These are phyloP conservation scores for Emydoidea blandingii DNA, from an alignment of 2,797 vertebrate species.

Conservation along the genomic window DNA sequence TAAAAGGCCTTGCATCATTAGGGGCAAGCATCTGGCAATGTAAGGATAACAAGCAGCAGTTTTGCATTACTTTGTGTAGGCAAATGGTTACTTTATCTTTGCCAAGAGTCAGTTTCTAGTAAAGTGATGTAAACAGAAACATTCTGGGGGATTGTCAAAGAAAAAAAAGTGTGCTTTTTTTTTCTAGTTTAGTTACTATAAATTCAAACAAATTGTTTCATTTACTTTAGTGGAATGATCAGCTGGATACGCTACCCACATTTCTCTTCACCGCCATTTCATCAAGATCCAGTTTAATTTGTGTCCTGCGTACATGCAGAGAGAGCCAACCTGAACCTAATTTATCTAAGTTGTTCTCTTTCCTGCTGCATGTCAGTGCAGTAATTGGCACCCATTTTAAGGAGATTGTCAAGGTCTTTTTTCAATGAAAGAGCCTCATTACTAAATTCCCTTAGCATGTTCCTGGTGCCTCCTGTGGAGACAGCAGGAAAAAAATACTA, in stretches of 20 bases:
- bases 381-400: conserved; percentile 78
- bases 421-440: conserved; percentile 64
- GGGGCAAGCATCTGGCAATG: conserved; percentile 75
- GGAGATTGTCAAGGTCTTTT: conserved; percentile 72
- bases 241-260: conserved; percentile 61
- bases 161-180: conserved; percentile 1
- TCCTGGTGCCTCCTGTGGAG: conserved; percentile 61
- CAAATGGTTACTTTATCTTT: conserved; percentile 80
- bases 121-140: conserved; percentile 77
- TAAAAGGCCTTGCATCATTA: conserved; percentile 75
- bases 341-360: conserved; percentile 76
- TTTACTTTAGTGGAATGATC: conserved; percentile 68
- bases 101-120: conserved; percentile 75
- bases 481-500: conserved; percentile 18
- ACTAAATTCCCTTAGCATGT: conserved; percentile 64
- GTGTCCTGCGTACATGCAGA: conserved; percentile 64
- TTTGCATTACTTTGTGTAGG: conserved; percentile 72
- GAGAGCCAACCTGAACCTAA: conserved; percentile 71
- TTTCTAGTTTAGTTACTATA: conserved; percentile 44
- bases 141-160: conserved; percentile 62
- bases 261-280: conserved; percentile 71
- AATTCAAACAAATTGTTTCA: conserved; percentile 76
- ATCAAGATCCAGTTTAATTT: conserved; percentile 74
- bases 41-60: conserved; percentile 80
- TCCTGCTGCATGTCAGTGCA: conserved; percentile 69